These are phyloP conservation scores for Actinemys pallida DNA, from an alignment of 2,113 vertebrate genomes.

Conservation along the genomic window DNA sequence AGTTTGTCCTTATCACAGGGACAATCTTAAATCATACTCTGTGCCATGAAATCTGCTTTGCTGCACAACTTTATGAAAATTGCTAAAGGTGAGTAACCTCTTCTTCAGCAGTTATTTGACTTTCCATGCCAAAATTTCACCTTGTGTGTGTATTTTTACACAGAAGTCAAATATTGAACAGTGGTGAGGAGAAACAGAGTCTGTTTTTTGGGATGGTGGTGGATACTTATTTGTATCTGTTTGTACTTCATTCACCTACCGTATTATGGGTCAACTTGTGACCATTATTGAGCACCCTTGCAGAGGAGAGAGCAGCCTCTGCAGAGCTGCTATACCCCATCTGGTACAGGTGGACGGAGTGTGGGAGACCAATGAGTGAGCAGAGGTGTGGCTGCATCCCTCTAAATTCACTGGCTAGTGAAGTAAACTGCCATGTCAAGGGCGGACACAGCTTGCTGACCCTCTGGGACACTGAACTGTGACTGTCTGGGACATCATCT, in stretches of 20 bases:
- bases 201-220: not conserved
- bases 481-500: not conserved
- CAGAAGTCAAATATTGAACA: not conserved
- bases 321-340: not conserved
- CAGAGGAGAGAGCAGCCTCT: not conserved
- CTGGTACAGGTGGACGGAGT: not conserved
- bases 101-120: not conserved
- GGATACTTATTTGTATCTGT: not conserved
- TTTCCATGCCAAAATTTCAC: not conserved
- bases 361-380: not conserved
- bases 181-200: not conserved
- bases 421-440: not conserved
- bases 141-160: not conserved
- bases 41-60: not conserved
- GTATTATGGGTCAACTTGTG: not conserved
- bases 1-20: not conserved
- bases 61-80: slow-evolving; percentile 24
- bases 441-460: not conserved
- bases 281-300: not conserved
- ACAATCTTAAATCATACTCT: not conserved
- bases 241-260: not conserved
- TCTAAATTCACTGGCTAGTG: not conserved
- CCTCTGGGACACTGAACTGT: not conserved
- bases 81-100: not conserved
- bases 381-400: not conserved